These are phyloP conservation scores for Tychaedon coryphoeus DNA, from an alignment of 2,113 vertebrate species.

Conservation along the genomic window DNA sequence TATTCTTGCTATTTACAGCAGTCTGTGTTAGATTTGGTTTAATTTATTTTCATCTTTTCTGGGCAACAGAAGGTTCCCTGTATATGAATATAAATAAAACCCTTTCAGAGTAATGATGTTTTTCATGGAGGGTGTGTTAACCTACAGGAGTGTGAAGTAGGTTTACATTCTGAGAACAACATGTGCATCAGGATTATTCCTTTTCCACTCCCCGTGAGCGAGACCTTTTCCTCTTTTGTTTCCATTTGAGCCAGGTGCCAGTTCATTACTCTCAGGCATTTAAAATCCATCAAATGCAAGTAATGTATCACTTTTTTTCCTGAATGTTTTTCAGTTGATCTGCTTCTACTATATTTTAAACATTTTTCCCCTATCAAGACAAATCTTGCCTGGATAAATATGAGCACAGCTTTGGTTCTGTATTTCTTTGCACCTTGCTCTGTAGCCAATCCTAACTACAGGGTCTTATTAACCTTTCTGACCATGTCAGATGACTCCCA, in stretches of 20 bases:
- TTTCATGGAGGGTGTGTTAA: not conserved
- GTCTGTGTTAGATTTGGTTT: not conserved
- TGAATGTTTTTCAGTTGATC: not conserved
- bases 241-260: not conserved
- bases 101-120: not conserved
- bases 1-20: not conserved
- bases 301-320: not conserved
- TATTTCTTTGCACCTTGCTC: not conserved
- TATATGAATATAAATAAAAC: conserved; percentile 1
- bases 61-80: not conserved
- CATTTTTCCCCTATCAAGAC: not conserved
- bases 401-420: not conserved
- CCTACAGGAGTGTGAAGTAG: not conserved
- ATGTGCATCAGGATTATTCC: not conserved
- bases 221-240: conserved; percentile 39
- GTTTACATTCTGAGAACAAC: not conserved
- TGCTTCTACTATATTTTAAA: conserved; percentile 27
- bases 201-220: too few relatives aligned
- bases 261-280: conserved; percentile 27
- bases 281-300: conserved; percentile 25
- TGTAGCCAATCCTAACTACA: not conserved
- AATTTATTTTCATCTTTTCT: not conserved
- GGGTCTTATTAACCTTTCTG: not conserved
- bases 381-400: not conserved
- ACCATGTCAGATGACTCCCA: not conserved